Evolutionary conservation across 1,140 invertebrate genomes (phyloP).

Genomic region (Aphidius gifuensis): DNA sequence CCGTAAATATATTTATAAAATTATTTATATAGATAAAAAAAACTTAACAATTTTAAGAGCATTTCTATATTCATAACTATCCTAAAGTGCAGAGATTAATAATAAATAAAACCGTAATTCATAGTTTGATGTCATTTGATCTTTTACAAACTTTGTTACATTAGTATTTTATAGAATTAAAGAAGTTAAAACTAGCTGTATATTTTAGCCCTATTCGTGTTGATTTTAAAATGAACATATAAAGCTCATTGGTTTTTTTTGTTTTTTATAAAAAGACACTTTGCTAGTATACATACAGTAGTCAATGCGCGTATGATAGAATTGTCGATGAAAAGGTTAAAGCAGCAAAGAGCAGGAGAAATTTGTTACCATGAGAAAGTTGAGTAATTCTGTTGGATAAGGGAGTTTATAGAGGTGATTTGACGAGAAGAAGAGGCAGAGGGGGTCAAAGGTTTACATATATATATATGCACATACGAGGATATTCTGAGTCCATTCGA

Average conservation of each 20-base stretch:
- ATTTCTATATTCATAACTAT: background rate
- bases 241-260: conserved; percentile 29
- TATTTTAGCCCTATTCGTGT: conserved; percentile 42
- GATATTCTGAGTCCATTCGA: no score
- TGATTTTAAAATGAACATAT: conserved; percentile 31
- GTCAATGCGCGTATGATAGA: no score
- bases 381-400: conserved; percentile 38
- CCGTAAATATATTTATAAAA: background rate
- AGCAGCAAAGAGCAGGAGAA: background rate
- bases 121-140: no score
- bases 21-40: background rate
- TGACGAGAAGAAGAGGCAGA: no score
- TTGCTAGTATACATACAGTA: background rate
- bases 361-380: conserved; percentile 22
- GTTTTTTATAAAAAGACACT: conserved; percentile 18
- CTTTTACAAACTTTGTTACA: background rate
- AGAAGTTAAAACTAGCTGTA: conserved; percentile 24
- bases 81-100: background rate
- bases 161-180: background rate
- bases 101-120: background rate
- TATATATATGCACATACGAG: conserved; percentile 9
- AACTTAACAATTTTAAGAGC: background rate
- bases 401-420: no score
- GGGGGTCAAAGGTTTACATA: conserved; percentile 36
- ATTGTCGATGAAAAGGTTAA: no score